Percentiles rank a stretch among this genome's conserved stretches.
Evolutionary conservation across 53 echinoderm and acorn worm species (phyloP).

Genomic region (Echinometra lucunter): DNA sequence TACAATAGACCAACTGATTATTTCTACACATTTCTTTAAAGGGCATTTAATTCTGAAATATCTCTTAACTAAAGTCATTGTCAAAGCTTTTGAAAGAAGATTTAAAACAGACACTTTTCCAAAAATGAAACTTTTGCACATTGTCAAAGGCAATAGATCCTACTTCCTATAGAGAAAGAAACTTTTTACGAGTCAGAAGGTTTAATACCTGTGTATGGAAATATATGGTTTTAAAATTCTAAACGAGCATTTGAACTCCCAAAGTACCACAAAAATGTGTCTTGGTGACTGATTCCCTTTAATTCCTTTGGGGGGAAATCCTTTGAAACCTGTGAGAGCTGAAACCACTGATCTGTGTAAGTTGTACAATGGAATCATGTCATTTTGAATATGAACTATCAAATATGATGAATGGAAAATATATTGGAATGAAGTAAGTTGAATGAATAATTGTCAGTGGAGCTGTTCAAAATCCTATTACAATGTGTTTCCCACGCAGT

Average conservation of each 20-base stretch:
- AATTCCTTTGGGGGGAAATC: neutral
- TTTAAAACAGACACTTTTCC: neutral
- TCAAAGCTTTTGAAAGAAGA: neutral
- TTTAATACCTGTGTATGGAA: too few relatives aligned
- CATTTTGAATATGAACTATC: neutral
- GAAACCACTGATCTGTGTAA: constrained; percentile 31
- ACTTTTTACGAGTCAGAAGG: too few relatives aligned
- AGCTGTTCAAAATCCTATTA: neutral
- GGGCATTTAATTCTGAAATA: neutral
- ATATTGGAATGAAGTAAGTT: constrained; percentile 9
- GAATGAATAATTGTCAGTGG: neutral
- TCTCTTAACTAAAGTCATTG: neutral
- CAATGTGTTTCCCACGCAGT: neutral
- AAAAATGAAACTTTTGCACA: too few relatives aligned
- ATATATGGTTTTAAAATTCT: neutral
- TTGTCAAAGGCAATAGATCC: too few relatives aligned
- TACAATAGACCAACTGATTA: too few relatives aligned
- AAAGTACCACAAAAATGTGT: neutral
- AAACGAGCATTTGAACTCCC: too few relatives aligned
- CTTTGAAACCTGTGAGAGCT: neutral
- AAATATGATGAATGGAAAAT: constrained; percentile 10
- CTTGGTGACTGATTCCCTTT: neutral
- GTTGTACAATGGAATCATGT: neutral
- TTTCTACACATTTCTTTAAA: too few relatives aligned
- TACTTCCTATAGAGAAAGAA: too few relatives aligned